Evolutionary conservation across 2,113 vertebrate species (phyloP).

Genomic region (Merops nubicus): DNA sequence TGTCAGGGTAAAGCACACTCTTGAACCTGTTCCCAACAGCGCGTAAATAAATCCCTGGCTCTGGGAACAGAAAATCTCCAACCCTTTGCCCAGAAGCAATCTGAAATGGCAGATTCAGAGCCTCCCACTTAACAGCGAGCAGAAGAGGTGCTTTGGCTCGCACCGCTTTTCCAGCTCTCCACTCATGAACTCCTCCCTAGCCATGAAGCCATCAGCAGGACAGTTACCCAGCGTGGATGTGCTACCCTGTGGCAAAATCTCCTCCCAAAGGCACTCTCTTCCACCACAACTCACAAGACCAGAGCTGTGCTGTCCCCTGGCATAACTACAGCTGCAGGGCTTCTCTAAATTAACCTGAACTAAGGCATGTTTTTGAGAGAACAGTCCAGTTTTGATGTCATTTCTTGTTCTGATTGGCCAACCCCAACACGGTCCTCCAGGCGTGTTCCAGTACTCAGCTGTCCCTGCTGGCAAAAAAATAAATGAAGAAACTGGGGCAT

Average conservation of each 20-base stretch:
- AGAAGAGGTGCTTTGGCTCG: neutral
- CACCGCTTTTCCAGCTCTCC: neutral
- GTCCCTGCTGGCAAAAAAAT: neutral
- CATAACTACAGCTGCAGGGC: neutral
- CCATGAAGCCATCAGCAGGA: accelerated
- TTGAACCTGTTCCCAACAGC: neutral
- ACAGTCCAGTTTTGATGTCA: neutral
- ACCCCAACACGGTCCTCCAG: neutral
- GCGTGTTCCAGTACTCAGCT: accelerated
- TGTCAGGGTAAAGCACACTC: neutral
- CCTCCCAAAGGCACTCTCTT: neutral
- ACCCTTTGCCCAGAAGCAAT: neutral
- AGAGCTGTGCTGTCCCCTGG: neutral
- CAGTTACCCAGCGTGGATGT: neutral
- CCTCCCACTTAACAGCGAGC: neutral
- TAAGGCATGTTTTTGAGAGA: neutral
- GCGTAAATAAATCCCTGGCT: neutral
- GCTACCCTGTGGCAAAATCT: neutral
- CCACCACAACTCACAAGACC: neutral
- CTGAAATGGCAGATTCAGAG: neutral
- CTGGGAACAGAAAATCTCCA: neutral
- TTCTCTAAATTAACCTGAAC: neutral
- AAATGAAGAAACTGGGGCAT: neutral
- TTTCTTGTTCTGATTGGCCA: neutral
- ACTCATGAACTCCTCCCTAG: neutral